Percentiles rank a stretch among this genome's conserved stretches.
These are phyloP conservation scores for Gobionotothen gibberifrons DNA, from an alignment of 2,797 vertebrate species.

Conservation along the genomic window DNA sequence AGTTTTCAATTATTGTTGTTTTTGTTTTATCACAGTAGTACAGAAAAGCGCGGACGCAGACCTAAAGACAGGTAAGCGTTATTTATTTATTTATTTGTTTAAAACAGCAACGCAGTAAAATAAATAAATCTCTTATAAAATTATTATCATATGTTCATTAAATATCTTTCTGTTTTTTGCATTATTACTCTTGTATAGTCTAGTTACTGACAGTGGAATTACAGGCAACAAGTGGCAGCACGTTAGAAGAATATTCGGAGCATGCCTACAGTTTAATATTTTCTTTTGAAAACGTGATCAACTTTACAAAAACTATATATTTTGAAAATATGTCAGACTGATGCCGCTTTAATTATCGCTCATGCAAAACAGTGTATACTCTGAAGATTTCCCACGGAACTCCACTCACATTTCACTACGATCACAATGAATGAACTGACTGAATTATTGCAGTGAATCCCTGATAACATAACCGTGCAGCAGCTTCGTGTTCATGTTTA, in stretches of 20 bases:
- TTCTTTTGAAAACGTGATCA: background rate
- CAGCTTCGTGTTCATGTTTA: background rate
- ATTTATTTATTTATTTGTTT: background rate
- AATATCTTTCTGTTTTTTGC: background rate
- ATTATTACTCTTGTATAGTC: background rate
- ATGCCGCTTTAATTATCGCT: background rate
- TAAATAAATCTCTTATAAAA: background rate
- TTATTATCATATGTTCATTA: background rate
- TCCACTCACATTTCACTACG: background rate
- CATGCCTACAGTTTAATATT: background rate
- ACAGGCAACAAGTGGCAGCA: slow-evolving; percentile 68
- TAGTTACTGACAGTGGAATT: slow-evolving; percentile 13
- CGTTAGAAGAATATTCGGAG: slow-evolving; percentile 4
- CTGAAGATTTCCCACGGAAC: slow-evolving; percentile 1
- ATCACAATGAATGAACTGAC: background rate
- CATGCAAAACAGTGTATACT: background rate
- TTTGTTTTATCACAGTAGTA: background rate
- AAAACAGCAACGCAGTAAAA: background rate
- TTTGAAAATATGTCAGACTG: too few relatives aligned
- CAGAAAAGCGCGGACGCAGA: slow-evolving; percentile 9
- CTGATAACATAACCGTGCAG: background rate
- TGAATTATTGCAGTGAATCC: background rate
- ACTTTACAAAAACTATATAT: background rate
- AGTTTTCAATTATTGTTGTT: background rate
- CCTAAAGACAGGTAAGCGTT: background rate